Percentiles rank a stretch among this genome's conserved stretches.
Evolutionary conservation across 2,113 vertebrate genomes (phyloP).

Genomic region (Oreochromis spilurus): DNA sequence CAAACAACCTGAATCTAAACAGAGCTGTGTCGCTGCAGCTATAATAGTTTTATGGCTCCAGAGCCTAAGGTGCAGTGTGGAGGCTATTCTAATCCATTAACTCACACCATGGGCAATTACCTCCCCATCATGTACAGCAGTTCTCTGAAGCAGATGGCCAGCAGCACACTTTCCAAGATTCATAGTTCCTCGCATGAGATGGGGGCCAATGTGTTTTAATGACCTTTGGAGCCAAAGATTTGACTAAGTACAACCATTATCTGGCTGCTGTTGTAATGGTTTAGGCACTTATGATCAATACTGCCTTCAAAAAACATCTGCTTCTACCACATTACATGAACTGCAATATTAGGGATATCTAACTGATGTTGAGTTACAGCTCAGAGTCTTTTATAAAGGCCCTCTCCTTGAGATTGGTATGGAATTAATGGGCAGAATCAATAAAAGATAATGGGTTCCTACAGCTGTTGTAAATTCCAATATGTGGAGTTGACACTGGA

Average conservation of each 20-base stretch:
- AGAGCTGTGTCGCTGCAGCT: background rate
- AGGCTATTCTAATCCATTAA: slow-evolving; percentile 36
- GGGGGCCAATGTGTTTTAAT: background rate
- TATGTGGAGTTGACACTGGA: background rate
- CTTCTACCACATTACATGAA: background rate
- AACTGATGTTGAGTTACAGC: background rate
- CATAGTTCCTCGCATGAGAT: background rate
- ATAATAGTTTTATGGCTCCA: background rate
- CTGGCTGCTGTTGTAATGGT: background rate
- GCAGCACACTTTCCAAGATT: background rate
- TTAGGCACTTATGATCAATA: background rate
- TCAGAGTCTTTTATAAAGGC: background rate
- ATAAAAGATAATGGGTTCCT: slow-evolving; percentile 1
- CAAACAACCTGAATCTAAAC: background rate
- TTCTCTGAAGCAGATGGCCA: background rate
- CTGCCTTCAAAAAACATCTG: slow-evolving; percentile 1
- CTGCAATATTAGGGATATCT: background rate
- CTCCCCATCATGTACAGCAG: slow-evolving; percentile 15
- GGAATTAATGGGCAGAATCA: background rate
- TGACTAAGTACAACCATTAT: background rate
- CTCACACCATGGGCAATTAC: slow-evolving; percentile 45
- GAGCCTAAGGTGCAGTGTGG: slow-evolving; percentile 17
- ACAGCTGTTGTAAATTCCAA: background rate
- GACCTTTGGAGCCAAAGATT: slow-evolving; percentile 17
- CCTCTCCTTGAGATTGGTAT: background rate